Conservation (phyloP, 2,888 invertebrate species). For the Alviniconcha strummeri region DNA sequence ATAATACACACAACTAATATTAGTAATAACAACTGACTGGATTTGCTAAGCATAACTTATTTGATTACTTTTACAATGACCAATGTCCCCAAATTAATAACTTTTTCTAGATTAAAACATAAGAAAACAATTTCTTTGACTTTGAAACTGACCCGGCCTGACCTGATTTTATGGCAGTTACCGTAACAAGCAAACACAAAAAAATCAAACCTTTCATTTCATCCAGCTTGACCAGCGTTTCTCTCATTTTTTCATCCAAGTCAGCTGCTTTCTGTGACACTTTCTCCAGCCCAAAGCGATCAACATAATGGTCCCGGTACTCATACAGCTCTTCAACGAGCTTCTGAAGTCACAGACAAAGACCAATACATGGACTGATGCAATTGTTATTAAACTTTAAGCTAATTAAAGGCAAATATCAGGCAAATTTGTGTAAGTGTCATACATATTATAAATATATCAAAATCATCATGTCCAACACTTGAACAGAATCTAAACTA, state of each 20-base stretch:
- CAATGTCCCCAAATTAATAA: too few species aligned
- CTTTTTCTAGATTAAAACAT: too few species aligned
- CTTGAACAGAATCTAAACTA: too few species aligned
- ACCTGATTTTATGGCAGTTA: too few species aligned
- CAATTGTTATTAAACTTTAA: neutral
- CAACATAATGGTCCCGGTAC: conserved; percentile 87
- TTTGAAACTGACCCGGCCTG: too few species aligned
- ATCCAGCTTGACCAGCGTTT: conserved; percentile 80
- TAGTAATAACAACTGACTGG: too few species aligned
- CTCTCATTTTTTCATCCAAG: conserved; percentile 80
- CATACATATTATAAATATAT: neutral
- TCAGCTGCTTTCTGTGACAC: conserved; percentile 81
- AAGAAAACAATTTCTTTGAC: too few species aligned
- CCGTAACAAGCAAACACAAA: too few species aligned
- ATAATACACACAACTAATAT: too few species aligned
- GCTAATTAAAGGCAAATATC: neutral
- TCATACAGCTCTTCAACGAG: conserved; percentile 81
- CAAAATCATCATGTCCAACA: too few species aligned
- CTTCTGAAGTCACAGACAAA: conserved; percentile 76
- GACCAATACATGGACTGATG: neutral
- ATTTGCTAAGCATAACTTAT: too few species aligned
- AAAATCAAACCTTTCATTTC: conserved; percentile 78
- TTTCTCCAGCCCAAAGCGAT: conserved; percentile 82
- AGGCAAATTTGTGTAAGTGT: neutral
- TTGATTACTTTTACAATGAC: too few species aligned